Conservation (phyloP, 2,113 vertebrate species). For the Tachysurus fulvidraco region DNA sequence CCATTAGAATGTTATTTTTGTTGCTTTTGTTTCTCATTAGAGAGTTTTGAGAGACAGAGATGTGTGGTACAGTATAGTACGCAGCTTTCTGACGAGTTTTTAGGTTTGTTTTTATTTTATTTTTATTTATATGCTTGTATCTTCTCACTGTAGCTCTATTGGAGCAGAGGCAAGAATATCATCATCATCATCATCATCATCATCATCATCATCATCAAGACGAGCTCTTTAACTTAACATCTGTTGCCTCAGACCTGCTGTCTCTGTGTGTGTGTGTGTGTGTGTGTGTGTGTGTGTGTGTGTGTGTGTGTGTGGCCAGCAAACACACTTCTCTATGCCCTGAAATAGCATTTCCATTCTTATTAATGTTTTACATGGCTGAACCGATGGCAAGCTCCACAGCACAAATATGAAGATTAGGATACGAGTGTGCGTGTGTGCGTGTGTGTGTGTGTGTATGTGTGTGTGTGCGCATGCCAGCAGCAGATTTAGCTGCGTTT, state of each 20-base stretch:
- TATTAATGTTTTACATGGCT: slow-evolving; percentile 41
- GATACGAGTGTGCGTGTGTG: neutral
- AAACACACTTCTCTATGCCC: slow-evolving; percentile 11
- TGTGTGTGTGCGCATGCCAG: neutral
- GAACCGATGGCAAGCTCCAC: slow-evolving; percentile 8
- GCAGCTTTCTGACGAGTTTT: neutral
- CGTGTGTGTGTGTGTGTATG: neutral
- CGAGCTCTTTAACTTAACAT: neutral
- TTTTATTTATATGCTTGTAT: neutral
- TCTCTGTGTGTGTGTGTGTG: slow-evolving; percentile 16
- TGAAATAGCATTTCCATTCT: slow-evolving; percentile 32
- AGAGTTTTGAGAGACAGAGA: neutral
- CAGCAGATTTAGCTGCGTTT: neutral
- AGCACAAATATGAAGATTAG: slow-evolving; percentile 31
- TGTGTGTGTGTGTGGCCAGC: neutral
- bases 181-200: neutral
- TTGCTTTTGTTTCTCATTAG: neutral
- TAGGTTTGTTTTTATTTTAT: neutral
- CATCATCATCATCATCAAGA: slow-evolving; percentile 4
- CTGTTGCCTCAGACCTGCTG: slow-evolving; percentile 12
- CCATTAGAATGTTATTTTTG: neutral
- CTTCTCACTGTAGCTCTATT: neutral
- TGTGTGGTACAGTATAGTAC: neutral
- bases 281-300: slow-evolving; percentile 32
- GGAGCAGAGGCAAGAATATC: neutral